phyloP scores from a whole-genome alignment of 1,140 invertebrate species.

The Belonocnema kinseyi region DNA sequence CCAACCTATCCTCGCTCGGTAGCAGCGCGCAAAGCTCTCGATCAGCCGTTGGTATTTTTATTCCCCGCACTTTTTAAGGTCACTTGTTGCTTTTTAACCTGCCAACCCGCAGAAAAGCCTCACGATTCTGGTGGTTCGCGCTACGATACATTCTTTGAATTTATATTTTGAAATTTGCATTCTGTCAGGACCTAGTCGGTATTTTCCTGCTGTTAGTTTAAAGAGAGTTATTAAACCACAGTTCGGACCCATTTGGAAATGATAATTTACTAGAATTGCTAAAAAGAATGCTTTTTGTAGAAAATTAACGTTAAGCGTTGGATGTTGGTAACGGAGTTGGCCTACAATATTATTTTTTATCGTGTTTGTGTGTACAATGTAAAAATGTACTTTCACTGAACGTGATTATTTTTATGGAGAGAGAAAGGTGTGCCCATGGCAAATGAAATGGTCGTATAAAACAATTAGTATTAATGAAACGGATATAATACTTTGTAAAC shows the following conservation, averaged over 20 bases:
- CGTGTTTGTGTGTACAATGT: neutral
- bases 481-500: too few relatives aligned
- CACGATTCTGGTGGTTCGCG: constrained; percentile 55
- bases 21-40: constrained; percentile 68
- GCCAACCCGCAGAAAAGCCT: constrained; percentile 60
- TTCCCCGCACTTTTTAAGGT: constrained; percentile 71
- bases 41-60: constrained; percentile 73
- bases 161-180: constrained; percentile 59
- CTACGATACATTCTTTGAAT: constrained; percentile 60
- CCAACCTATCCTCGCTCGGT: constrained; percentile 57
- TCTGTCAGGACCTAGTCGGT: constrained; percentile 47
- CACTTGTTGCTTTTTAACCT: constrained; percentile 76
- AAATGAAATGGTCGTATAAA: too few relatives aligned
- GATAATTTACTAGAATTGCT: constrained; percentile 1
- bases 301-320: neutral
- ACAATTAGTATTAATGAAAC: too few relatives aligned
- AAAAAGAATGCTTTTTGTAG: neutral
- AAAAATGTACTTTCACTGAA: too few relatives aligned
- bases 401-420: too few relatives aligned
- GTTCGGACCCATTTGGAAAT: constrained; percentile 22
- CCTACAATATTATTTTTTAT: neutral
- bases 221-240: constrained; percentile 55
- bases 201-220: constrained; percentile 49
- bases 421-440: too few relatives aligned
- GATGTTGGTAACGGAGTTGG: neutral